Percentiles rank a stretch among this genome's conserved stretches.
These are phyloP conservation scores for Bellardia pandia DNA, from an alignment of 2,888 invertebrate genomes.

Conservation along the genomic window DNA sequence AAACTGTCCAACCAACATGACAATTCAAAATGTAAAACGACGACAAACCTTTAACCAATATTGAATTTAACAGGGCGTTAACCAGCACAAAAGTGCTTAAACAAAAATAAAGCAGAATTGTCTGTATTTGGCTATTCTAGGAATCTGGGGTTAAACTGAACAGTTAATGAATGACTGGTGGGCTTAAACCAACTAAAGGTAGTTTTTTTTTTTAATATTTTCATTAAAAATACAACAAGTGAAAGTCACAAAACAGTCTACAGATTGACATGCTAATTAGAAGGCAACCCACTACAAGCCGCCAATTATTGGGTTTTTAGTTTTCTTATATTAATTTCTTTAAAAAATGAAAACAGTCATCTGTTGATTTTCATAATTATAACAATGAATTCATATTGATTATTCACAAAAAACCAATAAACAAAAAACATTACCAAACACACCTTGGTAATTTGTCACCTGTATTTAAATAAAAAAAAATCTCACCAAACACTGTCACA, in stretches of 20 bases:
- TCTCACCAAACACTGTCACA: conserved; percentile 22
- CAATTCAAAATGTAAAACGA: conserved; percentile 55
- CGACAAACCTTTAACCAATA: conserved; percentile 54
- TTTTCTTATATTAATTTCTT: conserved; percentile 7
- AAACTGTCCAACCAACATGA: conserved; percentile 67
- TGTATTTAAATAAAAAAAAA: conserved; percentile 43
- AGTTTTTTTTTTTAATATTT: conserved; percentile 13
- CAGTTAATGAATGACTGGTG: conserved; percentile 52
- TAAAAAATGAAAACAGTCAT: conserved; percentile 46
- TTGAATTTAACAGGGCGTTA: conserved; percentile 58
- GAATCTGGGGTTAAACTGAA: conserved; percentile 66
- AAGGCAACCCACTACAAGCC: conserved; percentile 53
- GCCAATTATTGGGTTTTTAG: conserved; percentile 33
- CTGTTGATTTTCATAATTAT: conserved; percentile 49
- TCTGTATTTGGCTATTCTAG: conserved; percentile 40
- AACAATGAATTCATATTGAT: conserved; percentile 23
- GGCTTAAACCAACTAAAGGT: not conserved
- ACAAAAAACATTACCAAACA: conserved; percentile 43
- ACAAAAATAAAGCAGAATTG: conserved; percentile 3
- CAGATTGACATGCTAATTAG: conserved; percentile 72
- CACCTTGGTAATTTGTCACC: conserved; percentile 72
- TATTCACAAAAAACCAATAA: not conserved
- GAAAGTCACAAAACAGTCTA: not conserved
- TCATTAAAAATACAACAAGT: not conserved
- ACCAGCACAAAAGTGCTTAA: conserved; percentile 60